Evolutionary conservation across 64 coral and sea anemone genomes (phyloP).

Genomic region (Astreopora myriophthalma): DNA sequence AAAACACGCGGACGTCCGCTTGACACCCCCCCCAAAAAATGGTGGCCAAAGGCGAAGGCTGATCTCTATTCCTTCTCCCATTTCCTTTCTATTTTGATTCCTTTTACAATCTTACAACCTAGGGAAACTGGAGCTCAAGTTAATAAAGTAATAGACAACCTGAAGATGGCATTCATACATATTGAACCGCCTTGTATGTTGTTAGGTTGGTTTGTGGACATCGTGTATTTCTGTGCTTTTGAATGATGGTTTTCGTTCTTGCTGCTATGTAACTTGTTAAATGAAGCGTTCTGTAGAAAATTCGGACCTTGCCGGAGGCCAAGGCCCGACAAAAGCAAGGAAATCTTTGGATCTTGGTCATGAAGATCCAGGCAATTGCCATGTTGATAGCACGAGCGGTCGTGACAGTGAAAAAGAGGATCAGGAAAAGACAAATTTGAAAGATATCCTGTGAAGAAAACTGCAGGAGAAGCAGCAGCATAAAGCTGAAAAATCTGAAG

Average conservation of each 20-base stretch:
- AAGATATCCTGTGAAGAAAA: no score
- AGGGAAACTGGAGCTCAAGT: neutral
- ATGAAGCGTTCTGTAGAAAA: neutral
- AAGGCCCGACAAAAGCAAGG: no score
- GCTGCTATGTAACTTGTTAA: neutral
- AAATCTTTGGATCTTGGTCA: no score
- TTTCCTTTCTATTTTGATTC: conserved; percentile 12
- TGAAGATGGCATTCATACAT: neutral
- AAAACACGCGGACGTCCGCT: no score
- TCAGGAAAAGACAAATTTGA: neutral
- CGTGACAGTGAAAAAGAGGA: neutral
- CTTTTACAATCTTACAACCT: neutral
- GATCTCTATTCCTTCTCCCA: neutral
- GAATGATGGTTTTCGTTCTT: neutral
- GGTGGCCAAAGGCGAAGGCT: neutral
- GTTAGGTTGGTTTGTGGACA: neutral
- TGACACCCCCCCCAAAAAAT: neutral
- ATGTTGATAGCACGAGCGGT: no score
- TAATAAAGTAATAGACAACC: neutral
- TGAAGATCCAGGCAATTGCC: no score
- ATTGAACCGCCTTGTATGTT: neutral
- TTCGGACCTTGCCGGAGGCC: neutral
- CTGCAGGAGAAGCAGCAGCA: no score
- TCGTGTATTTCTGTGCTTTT: neutral
- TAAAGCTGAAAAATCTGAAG: no score